A percentile compares a stretch with the other conserved stretches of the same genome.
Conservation (phyloP, 2,888 invertebrate genomes). For the Girardia tigrina region DNA sequence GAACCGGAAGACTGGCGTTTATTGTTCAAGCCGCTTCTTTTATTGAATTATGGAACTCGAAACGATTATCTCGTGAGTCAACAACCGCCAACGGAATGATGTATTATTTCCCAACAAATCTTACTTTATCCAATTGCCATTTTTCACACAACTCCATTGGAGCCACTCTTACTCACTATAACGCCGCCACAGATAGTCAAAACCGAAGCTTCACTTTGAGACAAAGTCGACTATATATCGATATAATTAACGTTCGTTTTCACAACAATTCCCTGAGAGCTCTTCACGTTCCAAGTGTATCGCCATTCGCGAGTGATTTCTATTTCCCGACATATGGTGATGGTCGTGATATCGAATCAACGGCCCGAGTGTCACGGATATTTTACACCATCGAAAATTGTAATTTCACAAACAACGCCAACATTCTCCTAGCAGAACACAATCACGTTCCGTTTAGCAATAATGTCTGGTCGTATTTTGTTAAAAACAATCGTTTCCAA, state of each 20-base stretch:
- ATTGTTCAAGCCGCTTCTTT: constrained; percentile 39
- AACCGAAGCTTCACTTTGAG: constrained; percentile 45
- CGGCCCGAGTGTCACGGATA: constrained; percentile 73
- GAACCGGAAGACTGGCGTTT: constrained; percentile 45
- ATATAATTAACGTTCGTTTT: not conserved
- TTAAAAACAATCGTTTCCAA: constrained; percentile 61
- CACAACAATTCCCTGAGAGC: constrained; percentile 42
- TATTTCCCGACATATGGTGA: constrained; percentile 47
- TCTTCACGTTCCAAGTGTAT: constrained; percentile 47
- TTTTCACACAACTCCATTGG: constrained; percentile 39
- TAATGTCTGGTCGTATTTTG: constrained; percentile 83
- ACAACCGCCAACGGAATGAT: not conserved
- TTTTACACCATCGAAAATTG: constrained; percentile 73
- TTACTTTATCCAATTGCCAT: constrained; percentile 10
- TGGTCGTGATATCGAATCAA: constrained; percentile 48
- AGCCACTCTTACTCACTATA: constrained; percentile 47
- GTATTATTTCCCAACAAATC: constrained; percentile 30
- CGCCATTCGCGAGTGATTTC: constrained; percentile 44
- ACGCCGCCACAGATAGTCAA: constrained; percentile 47
- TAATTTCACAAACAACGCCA: constrained; percentile 70
- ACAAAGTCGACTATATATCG: constrained; percentile 24
- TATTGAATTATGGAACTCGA: not conserved
- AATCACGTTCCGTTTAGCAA: constrained; percentile 82
- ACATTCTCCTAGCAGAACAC: constrained; percentile 68
- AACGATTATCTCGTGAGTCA: not conserved